Evolutionary conservation across 2,797 vertebrate genomes (phyloP), one percentile per base, ranked within the genome.

Genomic region (Etheostoma perlongum): DNA sequence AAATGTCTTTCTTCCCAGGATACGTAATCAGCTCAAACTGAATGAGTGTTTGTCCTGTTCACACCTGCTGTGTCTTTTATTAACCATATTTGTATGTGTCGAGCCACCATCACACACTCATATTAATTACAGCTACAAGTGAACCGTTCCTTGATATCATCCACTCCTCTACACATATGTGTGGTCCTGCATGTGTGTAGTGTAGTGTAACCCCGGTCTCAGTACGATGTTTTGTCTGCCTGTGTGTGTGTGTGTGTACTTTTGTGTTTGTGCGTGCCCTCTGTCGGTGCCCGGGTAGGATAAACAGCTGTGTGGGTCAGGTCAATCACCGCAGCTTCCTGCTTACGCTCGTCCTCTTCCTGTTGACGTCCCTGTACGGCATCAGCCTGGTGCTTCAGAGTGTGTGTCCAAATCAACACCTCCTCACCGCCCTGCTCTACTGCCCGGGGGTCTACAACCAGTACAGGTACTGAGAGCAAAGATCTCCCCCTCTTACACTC

Each of bases 281-380:
- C 42, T 4, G 18, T 81, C 1, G 66, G 30, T 72, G 55, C 72
- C 3, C 70, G 83, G 91, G 83, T 90, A 99, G 98, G 98, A 98
- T 99, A 91, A 98, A 99, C 94, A 97, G 94, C 95, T 99, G 98
- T 59, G 98, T 99, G 83, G 98, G 98, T 70, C 96, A 97, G 90
- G 93, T 94, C 86, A 99, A 99, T 90, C 98, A 99, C 90, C 93
- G 93, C 85, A 97, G 95, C 77, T 99, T 99, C 93, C 95, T 99
- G 88, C 94, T 99, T 79, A 96, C 94, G 0, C 97, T 99, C 48
- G 71, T 94, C 85, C 72, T 96, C 93, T 99, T 99, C 95, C 94
- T 97, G 92, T 86, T 96, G 79, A 99, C 98, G 40, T 97, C 98
- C 0, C 67, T 97, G 70, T 99, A 96, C 0, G 98, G 98, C 78